Conservation (phyloP, 2,888 invertebrate genomes). For the Archips crataeganus region DNA sequence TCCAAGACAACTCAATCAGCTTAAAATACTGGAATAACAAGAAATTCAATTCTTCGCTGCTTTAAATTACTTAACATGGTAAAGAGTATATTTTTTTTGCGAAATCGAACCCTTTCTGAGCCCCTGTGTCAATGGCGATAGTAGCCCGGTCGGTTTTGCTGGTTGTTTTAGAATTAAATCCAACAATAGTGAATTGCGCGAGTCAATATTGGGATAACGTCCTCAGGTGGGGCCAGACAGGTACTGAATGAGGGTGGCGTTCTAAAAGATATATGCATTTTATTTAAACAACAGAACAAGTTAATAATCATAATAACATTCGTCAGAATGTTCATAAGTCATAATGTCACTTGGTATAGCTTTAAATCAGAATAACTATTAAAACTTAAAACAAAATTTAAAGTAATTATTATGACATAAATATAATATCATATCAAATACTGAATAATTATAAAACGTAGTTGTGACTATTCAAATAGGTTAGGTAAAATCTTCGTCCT, state of each 20-base stretch:
- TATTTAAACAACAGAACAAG: no score
- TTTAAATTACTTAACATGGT: background rate
- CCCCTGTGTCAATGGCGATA: background rate
- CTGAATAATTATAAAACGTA: no score
- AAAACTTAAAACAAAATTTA: no score
- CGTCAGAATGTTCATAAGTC: no score
- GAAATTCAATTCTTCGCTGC: background rate
- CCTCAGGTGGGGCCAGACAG: background rate
- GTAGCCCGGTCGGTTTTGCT: background rate
- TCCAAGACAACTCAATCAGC: background rate
- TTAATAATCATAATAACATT: no score
- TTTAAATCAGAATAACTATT: no score
- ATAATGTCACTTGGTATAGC: no score
- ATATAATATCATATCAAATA: no score
- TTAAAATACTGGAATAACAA: background rate
- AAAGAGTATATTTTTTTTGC: background rate
- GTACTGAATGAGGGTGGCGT: background rate
- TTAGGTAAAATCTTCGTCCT: no score
- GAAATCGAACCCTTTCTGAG: background rate
- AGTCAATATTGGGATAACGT: conserved; percentile 2
- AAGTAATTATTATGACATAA: no score
- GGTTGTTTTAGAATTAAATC: conserved; percentile 12
- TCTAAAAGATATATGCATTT: no score
- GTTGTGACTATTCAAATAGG: no score
- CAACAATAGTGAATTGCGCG: conserved; percentile 2